Percentiles rank a stretch among this genome's conserved stretches.
phyloP scores from a whole-genome alignment of 1,140 invertebrate species.

The Tigriopus japonicus region DNA sequence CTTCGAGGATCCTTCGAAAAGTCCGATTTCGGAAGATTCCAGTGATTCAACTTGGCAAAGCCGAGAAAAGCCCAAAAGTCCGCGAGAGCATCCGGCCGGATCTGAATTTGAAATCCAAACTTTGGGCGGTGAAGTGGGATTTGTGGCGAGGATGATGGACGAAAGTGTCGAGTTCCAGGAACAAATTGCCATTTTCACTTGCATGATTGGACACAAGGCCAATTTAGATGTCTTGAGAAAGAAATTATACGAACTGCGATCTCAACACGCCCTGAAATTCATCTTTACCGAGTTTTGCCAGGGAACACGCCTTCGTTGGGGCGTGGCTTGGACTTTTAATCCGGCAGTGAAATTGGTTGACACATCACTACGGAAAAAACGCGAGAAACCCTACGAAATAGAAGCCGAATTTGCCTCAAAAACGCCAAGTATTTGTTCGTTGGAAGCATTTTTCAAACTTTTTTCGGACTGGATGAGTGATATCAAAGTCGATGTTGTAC shows the following conservation, averaged over 20 bases:
- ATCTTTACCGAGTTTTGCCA: not conserved
- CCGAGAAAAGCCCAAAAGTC: not conserved
- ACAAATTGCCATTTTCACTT: not conserved
- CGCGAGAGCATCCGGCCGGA: not conserved
- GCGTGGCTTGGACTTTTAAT: not conserved
- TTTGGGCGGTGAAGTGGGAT: not conserved
- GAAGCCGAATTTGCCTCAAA: not conserved
- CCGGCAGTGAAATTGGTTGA: not conserved
- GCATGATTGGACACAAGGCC: not conserved
- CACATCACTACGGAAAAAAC: not conserved
- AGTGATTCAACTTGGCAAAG: too few relatives aligned
- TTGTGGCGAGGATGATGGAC: not conserved
- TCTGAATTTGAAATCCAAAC: not conserved
- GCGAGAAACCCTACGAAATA: not conserved
- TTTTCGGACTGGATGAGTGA: not conserved
- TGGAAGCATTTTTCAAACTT: not conserved
- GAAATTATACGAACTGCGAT: not conserved
- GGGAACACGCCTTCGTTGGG: not conserved
- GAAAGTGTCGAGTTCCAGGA: not conserved
- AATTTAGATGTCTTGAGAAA: not conserved
- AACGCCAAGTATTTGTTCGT: not conserved
- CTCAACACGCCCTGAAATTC: not conserved
- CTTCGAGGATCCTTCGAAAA: not conserved
- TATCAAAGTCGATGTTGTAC: not conserved
- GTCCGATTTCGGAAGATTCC: too few relatives aligned